Percentiles rank a stretch among this genome's conserved stretches.
Evolutionary conservation across 2,113 vertebrate genomes (phyloP).

Genomic region (Gambusia affinis): DNA sequence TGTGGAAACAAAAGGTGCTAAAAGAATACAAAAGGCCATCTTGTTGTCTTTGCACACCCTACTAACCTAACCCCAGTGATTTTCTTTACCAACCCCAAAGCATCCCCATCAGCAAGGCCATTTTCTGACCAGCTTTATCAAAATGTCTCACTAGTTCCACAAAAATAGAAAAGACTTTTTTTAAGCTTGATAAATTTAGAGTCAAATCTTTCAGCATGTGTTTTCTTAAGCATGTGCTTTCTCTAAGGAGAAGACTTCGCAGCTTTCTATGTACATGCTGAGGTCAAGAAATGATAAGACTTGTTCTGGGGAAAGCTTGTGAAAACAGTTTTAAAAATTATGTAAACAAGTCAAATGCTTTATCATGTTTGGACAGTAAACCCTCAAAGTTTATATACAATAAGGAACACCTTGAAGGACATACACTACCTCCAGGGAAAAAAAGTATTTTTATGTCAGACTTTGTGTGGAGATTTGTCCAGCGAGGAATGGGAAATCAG

Average conservation of each 20-base stretch:
- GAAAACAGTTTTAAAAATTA: slow-evolving; percentile 15
- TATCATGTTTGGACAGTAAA: slow-evolving; percentile 22
- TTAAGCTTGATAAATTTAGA: slow-evolving; percentile 44
- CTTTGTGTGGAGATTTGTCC: too few relatives aligned
- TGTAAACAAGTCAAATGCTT: slow-evolving; percentile 11
- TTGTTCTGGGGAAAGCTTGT: slow-evolving; percentile 39
- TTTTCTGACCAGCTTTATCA: slow-evolving; percentile 9
- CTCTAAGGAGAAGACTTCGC: slow-evolving; percentile 16
- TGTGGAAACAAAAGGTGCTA: neutral
- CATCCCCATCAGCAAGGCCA: neutral
- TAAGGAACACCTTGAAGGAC: neutral
- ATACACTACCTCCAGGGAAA: too few relatives aligned
- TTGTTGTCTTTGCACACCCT: slow-evolving; percentile 51
- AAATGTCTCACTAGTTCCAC: slow-evolving; percentile 15
- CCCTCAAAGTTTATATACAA: slow-evolving; percentile 10
- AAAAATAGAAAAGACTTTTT: slow-evolving; percentile 19
- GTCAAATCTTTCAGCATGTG: slow-evolving; percentile 8
- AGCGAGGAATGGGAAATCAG: too few relatives aligned
- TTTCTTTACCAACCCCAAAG: slow-evolving; percentile 38
- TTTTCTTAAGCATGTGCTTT: slow-evolving; percentile 19
- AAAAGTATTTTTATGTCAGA: too few relatives aligned
- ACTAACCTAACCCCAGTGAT: slow-evolving; percentile 41
- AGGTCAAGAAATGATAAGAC: slow-evolving; percentile 54
- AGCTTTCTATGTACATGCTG: slow-evolving; percentile 30
- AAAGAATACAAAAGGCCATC: neutral